Base-by-base conservation (phyloP, 2,888 invertebrate genomes). In the Corythucha ciliata region DNA sequence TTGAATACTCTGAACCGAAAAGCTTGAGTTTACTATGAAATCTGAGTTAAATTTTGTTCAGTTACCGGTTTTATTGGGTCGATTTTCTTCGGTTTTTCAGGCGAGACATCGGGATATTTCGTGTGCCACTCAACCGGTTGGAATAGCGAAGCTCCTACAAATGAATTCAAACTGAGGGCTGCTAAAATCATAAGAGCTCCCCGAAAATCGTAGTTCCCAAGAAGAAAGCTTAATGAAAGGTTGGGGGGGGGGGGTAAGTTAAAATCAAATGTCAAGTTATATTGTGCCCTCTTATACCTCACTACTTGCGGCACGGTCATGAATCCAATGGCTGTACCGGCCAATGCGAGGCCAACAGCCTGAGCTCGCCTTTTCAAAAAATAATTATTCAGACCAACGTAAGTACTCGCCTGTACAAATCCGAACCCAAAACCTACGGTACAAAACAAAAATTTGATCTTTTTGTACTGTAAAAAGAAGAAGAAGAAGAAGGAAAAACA, bases 321-420 rank as follows among this genome's bases (percentile, higher is more conserved):
- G 65, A 83, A 82, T 3, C 84, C 84, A 22, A 83, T 67, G 54
- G 83, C 82, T 57, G 83, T 82, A 50, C 84, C 84, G 22, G 81
- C 81, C 69, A 83, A 75, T 0, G 83, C 78, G 25, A 83, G 69
- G 2, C 83, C 83, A 48, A 83, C 81, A n/a, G 84, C 84, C 33
- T 79, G 74, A 54, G 80, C 80, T 60, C 81, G 78, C 64, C 72
- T 76, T 51, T 72, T 70, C 52, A 72, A 76, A 63, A 84, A 85
- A 66, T 83, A 84, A 21, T 78, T 74, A 65, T 80, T 81, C 55
- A 83, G 77, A 25, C 80, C 78, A 61, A 83, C 76, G 66, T 83
- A 82, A 25, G 80, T 76, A 3, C 81, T 76, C 37, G 82, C 80
- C 57, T 80, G 77, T 57, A 83, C 78, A 54, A 84, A 72, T 24